A percentile compares a stretch with the other conserved stretches of the same genome.
These are phyloP conservation scores for Poecilobothrus nobilitatus DNA, from an alignment of 2,888 invertebrate genomes.

Conservation along the genomic window DNA sequence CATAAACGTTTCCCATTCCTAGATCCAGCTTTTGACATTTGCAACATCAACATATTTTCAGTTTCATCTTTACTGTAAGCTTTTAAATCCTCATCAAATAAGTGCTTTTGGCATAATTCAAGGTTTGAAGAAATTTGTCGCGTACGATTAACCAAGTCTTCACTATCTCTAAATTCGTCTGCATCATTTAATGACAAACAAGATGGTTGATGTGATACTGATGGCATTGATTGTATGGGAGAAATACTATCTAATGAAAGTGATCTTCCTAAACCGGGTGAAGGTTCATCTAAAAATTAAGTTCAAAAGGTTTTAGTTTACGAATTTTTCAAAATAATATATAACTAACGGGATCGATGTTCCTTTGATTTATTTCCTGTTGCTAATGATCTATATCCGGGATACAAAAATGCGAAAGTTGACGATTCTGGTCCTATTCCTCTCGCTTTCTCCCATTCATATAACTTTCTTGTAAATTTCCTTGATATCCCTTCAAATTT, in stretches of 20 bases:
- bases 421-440: constrained; percentile 80
- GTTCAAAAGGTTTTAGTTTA: background rate
- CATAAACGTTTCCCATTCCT: no score
- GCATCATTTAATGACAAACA: constrained; percentile 66
- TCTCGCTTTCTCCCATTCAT: constrained; percentile 85
- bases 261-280: constrained; percentile 55
- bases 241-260: constrained; percentile 71
- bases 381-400: constrained; percentile 46
- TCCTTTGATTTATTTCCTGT: constrained; percentile 39
- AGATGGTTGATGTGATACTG: constrained; percentile 59
- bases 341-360: constrained; percentile 20
- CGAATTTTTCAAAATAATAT: background rate
- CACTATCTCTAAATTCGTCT: constrained; percentile 54
- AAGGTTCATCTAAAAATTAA: constrained; percentile 32
- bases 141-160: constrained; percentile 29
- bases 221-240: constrained; percentile 42
- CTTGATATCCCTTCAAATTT: constrained; percentile 79
- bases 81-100: constrained; percentile 16
- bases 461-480: constrained; percentile 80
- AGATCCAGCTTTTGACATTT: no score
- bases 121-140: constrained; percentile 27
- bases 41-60: no score
- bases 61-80: background rate
- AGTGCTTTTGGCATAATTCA: constrained; percentile 26
- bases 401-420: constrained; percentile 68